Evolutionary conservation across 2,113 vertebrate species (phyloP).

Genomic region (Tragulus kanchil): DNA sequence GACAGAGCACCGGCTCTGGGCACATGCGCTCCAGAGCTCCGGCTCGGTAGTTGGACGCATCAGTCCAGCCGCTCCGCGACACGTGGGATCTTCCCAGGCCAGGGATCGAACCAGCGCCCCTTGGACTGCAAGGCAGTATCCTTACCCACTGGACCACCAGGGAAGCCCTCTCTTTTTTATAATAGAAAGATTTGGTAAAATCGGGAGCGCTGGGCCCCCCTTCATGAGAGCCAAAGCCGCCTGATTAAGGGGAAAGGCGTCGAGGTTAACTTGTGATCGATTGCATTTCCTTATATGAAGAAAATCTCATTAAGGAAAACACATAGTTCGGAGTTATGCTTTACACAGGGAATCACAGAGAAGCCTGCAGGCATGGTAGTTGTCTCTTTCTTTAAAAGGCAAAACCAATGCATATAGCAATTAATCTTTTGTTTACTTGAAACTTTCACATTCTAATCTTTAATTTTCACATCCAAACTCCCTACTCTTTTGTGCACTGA

Average conservation of each 20-base stretch:
- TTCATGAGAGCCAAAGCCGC: too few species aligned
- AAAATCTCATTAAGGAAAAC: constrained; percentile 8
- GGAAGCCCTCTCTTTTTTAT: neutral
- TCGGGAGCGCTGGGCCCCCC: too few species aligned
- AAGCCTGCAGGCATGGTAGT: neutral
- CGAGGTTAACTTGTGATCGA: neutral
- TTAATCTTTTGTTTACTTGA: constrained; percentile 70
- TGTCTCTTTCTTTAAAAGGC: neutral
- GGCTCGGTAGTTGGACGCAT: too few species aligned
- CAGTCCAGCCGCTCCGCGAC: too few species aligned
- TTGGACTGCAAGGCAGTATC: too few species aligned
- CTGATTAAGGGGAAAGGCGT: too few species aligned
- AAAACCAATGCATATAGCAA: constrained; percentile 60
- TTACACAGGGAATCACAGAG: neutral
- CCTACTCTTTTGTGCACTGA: neutral
- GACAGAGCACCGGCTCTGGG: too few species aligned
- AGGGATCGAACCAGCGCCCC: too few species aligned
- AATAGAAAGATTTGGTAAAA: neutral
- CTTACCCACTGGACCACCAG: too few species aligned
- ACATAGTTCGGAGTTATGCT: neutral
- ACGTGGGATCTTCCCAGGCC: too few species aligned
- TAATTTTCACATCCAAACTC: constrained; percentile 46
- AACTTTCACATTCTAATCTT: constrained; percentile 59
- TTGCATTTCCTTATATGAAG: neutral
- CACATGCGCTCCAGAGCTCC: too few species aligned